These are phyloP conservation scores for Oikopleura albicans DNA, from an alignment of 23 tunicate genomes.

Conservation along the genomic window DNA sequence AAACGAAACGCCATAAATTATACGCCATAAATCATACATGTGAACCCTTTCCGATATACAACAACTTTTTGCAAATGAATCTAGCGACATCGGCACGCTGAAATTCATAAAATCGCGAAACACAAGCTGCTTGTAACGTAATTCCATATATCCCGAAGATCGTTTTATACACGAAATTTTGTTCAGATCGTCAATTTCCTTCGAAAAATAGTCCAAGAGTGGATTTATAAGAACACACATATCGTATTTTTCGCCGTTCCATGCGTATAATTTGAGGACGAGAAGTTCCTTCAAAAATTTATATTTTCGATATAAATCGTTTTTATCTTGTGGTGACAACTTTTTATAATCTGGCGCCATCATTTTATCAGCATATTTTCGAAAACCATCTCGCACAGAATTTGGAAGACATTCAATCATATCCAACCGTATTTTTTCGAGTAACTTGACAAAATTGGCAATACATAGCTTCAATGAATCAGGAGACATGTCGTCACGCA, in stretches of 20 bases:
- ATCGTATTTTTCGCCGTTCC: neutral
- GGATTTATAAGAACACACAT: neutral
- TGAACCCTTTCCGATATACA: too few relatives aligned
- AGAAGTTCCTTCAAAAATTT: neutral
- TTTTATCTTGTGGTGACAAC: neutral
- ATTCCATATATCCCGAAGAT: neutral
- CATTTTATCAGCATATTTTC: neutral
- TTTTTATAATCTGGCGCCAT: neutral
- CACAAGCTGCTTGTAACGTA: neutral
- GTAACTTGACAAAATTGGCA: too few relatives aligned
- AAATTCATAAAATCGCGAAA: neutral
- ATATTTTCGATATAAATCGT: neutral
- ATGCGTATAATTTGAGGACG: neutral
- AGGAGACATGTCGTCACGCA: too few relatives aligned
- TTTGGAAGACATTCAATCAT: neutral
- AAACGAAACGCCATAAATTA: too few relatives aligned
- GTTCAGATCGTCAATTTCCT: too few relatives aligned
- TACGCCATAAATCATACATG: too few relatives aligned
- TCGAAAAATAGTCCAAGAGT: neutral
- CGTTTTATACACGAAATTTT: neutral
- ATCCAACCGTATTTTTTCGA: too few relatives aligned
- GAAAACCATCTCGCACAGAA: neutral
- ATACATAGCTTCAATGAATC: too few relatives aligned
- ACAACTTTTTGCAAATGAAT: neutral
- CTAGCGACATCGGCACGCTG: neutral